These are phyloP conservation scores for Tapera naevia DNA, from an alignment of 2,797 vertebrate species.

Conservation along the genomic window DNA sequence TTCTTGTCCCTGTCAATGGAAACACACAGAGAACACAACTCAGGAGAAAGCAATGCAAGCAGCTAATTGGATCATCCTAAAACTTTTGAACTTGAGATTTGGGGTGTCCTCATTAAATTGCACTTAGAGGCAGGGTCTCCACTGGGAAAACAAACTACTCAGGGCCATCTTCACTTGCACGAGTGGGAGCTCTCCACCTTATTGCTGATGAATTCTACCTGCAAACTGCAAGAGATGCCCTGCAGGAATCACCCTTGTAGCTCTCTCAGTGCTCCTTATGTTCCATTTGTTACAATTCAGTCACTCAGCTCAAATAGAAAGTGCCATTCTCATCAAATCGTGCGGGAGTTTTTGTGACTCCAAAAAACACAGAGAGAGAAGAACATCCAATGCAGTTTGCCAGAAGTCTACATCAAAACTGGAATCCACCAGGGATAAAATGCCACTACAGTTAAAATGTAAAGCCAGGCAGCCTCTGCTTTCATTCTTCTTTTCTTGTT, in stretches of 20 bases:
- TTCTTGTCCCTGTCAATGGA: constrained; percentile 88
- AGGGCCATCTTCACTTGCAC: not conserved
- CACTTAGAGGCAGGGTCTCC: not conserved
- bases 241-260: not conserved
- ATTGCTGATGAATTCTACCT: not conserved
- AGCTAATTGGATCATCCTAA: not conserved
- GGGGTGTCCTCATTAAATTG: not conserved
- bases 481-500: not conserved
- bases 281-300: constrained; percentile 9
- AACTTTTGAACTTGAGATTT: not conserved
- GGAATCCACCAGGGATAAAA: constrained; percentile 34
- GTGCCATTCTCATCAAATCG: constrained; percentile 4
- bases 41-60: not conserved
- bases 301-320: constrained; percentile 28
- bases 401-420: not conserved
- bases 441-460: not conserved
- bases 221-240: not conserved
- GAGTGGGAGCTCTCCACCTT: not conserved
- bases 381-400: constrained; percentile 17
- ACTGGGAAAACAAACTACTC: not conserved
- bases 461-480: not conserved
- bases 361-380: not conserved
- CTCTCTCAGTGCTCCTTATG: not conserved
- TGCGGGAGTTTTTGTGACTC: constrained; percentile 11
- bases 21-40: not conserved